Conservation (phyloP, 2,797 vertebrate species). For the Takifugu ocellatus region DNA sequence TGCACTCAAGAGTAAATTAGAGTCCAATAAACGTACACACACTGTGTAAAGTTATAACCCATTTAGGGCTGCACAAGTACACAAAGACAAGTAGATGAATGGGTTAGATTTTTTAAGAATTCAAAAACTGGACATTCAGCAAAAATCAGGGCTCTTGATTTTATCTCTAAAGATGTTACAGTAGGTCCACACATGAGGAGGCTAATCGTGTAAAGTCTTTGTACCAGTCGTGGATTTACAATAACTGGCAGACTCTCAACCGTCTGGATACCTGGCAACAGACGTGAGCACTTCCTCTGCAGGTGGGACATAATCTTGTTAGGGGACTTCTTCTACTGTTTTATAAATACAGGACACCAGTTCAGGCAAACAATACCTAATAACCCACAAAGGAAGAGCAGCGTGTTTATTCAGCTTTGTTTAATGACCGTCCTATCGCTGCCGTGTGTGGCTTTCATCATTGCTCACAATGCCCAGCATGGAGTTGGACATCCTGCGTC, state of each 20-base stretch:
- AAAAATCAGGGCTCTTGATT: constrained; percentile 30
- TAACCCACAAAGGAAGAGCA: constrained; percentile 73
- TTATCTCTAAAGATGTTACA: constrained; percentile 22
- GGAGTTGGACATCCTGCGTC: constrained; percentile 49
- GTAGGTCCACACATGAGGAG: constrained; percentile 48
- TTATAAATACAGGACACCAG: constrained; percentile 72
- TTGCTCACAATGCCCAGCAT: constrained; percentile 25
- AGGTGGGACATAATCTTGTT: constrained; percentile 78
- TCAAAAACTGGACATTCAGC: constrained; percentile 22
- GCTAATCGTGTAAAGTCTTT: constrained; percentile 59
- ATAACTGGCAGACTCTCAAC: constrained; percentile 52
- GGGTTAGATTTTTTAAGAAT: constrained; percentile 17
- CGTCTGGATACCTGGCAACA: constrained; percentile 68
- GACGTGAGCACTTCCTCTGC: constrained; percentile 66
- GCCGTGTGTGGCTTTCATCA: constrained; percentile 51
- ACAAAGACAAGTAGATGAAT: neutral
- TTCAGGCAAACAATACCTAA: constrained; percentile 73
- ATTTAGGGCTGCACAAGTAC: neutral
- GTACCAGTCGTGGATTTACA: constrained; percentile 64
- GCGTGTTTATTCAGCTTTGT: constrained; percentile 67
- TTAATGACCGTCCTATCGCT: constrained; percentile 62
- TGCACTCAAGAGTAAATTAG: constrained; percentile 9
- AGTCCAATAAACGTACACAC: constrained; percentile 1
- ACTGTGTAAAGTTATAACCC: neutral
- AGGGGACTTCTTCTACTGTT: constrained; percentile 69